A percentile compares a stretch with the other conserved stretches of the same genome.
These are phyloP conservation scores for Tetragonisca angustula DNA, from an alignment of 2,888 invertebrate species.

Conservation along the genomic window DNA sequence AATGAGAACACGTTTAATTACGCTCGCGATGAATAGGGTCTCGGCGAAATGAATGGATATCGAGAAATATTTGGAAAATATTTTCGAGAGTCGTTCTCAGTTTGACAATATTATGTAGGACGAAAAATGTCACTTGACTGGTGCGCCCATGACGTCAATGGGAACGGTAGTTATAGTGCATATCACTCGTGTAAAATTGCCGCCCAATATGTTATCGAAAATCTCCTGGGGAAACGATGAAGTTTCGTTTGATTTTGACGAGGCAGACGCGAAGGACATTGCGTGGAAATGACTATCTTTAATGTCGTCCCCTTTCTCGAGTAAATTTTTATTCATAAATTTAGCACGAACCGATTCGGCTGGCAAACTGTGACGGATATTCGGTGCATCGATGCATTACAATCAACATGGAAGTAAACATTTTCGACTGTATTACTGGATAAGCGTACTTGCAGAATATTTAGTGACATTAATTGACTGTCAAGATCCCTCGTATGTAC, in stretches of 20 bases:
- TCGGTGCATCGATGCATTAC: background rate
- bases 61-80: background rate
- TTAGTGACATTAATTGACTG: constrained; percentile 29
- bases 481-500: constrained; percentile 44
- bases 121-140: constrained; percentile 16
- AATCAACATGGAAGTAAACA: background rate
- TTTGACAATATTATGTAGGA: background rate
- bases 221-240: background rate
- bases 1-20: background rate
- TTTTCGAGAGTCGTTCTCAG: background rate
- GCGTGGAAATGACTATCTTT: background rate
- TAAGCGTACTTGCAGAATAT: constrained; percentile 11
- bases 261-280: background rate
- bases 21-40: background rate
- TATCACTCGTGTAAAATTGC: constrained; percentile 49
- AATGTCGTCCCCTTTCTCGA: background rate
- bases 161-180: constrained; percentile 52
- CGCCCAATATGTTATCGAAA: constrained; percentile 40
- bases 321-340: constrained; percentile 8
- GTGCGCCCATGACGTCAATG: constrained; percentile 55
- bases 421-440: background rate
- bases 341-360: background rate
- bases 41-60: background rate
- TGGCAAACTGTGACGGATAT: background rate
- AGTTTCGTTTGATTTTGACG: background rate